Evolutionary conservation across 2,113 vertebrate species (phyloP).

Genomic region (Neopipo cinnamomea): DNA sequence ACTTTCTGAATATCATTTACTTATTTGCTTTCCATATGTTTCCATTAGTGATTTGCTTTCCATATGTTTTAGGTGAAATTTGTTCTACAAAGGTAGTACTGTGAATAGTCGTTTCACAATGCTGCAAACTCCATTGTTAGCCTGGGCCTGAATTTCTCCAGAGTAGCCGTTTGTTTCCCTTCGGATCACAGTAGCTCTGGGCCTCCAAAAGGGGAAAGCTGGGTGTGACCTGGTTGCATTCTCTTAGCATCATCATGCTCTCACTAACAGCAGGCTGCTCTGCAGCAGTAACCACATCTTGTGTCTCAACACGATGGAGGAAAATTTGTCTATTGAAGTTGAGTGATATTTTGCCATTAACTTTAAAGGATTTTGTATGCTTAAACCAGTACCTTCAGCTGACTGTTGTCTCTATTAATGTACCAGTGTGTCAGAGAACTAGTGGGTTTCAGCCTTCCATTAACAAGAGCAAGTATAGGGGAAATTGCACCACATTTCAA

Average conservation of each 20-base stretch:
- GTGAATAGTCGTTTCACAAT: not conserved
- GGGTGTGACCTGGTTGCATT: not conserved
- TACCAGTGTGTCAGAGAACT: not conserved
- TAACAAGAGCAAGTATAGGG: not conserved
- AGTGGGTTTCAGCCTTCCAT: not conserved
- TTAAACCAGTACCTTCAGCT: not conserved
- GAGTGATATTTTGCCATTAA: not conserved
- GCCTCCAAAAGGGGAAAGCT: not conserved
- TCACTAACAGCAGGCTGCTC: not conserved
- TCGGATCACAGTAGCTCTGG: not conserved
- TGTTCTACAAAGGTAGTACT: not conserved
- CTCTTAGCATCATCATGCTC: not conserved
- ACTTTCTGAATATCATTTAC: not conserved
- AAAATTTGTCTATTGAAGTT: not conserved
- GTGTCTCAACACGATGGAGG: not conserved
- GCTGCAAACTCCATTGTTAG: not conserved
- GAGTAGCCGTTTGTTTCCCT: not conserved
- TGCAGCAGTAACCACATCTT: rapidly evolving
- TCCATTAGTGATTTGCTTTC: not conserved
- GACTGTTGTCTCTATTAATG: not conserved
- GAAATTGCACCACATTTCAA: rapidly evolving
- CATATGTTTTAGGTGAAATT: not conserved
- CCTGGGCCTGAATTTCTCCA: not conserved
- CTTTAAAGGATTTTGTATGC: not conserved
- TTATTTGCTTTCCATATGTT: not conserved